These are phyloP conservation scores for Bombus breviceps DNA, from an alignment of 1,140 invertebrate species.

Conservation along the genomic window DNA sequence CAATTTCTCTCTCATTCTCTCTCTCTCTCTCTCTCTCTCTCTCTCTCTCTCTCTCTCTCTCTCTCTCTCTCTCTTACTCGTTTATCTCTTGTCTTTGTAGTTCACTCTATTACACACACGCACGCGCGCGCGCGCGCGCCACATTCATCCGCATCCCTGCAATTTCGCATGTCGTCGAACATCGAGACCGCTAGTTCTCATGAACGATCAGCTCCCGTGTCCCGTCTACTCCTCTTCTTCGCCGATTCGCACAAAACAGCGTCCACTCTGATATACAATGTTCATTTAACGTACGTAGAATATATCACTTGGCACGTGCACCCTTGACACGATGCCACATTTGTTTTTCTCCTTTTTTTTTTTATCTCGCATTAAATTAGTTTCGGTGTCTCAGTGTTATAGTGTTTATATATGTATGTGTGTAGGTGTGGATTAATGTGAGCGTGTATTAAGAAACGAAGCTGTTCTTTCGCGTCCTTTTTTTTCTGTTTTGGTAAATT, in stretches of 20 bases:
- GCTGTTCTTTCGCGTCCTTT: constrained; percentile 37
- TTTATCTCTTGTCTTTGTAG: not conserved
- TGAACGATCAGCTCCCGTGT: constrained; percentile 32
- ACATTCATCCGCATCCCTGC: not conserved
- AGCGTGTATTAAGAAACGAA: constrained; percentile 22
- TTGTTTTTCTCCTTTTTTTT: constrained; percentile 36
- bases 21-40: not conserved
- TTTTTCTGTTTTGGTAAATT: not conserved
- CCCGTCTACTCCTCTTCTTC: constrained; percentile 17
- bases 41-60: not conserved
- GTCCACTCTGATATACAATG: constrained; percentile 71
- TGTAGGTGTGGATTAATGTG: not conserved
- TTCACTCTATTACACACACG: not conserved
- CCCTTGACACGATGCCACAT: constrained; percentile 76
- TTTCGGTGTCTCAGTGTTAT: not conserved
- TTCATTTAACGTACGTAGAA: constrained; percentile 65
- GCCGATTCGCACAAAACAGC: constrained; percentile 61
- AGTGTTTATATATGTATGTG: not conserved
- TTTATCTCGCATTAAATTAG: not conserved
- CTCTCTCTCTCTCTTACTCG: not conserved
- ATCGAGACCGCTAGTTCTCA: constrained; percentile 33
- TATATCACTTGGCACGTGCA: constrained; percentile 77
- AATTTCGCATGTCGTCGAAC: not conserved
- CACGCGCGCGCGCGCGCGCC: not conserved
- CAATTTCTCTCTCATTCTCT: not conserved